phyloP scores from a whole-genome alignment of 2,888 invertebrate genomes.

The Chrysina gloriosa region DNA sequence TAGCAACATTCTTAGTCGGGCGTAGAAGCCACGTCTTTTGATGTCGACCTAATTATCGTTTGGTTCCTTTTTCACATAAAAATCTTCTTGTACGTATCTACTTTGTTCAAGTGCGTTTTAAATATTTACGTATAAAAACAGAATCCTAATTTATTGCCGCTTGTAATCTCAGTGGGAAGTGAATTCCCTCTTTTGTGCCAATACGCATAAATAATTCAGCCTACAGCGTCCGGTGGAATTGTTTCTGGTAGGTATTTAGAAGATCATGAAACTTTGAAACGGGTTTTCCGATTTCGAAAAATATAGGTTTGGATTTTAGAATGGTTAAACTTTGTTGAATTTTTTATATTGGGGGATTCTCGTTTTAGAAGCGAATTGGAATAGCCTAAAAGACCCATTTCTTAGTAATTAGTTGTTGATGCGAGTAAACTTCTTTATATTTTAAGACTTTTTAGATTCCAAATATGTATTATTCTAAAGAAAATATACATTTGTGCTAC shows the following conservation, averaged over 20 bases:
- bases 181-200: conserved; percentile 3
- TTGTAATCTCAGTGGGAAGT: not conserved
- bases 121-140: conserved; percentile 30
- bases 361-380: not conserved
- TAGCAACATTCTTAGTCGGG: not conserved
- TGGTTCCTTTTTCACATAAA: conserved; percentile 8
- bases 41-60: conserved; percentile 27
- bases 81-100: conserved; percentile 5
- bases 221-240: conserved; percentile 4
- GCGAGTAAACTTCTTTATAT: no score
- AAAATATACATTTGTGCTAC: no score
- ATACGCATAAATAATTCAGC: conserved; percentile 8
- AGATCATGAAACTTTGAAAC: conserved; percentile 29
- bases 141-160: conserved; percentile 21
- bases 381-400: not conserved
- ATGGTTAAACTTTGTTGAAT: not conserved
- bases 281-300: not conserved
- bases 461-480: no score
- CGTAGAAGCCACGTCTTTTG: conserved; percentile 6
- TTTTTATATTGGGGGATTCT: not conserved
- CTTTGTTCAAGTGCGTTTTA: conserved; percentile 20
- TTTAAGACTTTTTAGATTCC: no score
- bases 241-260: conserved; percentile 19
- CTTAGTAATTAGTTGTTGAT: not conserved
- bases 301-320: conserved; percentile 17